A percentile compares a stretch with the other conserved stretches of the same genome.
Evolutionary conservation across 2,888 invertebrate genomes (phyloP).

Genomic region (Drosophila subsilvestris): DNA sequence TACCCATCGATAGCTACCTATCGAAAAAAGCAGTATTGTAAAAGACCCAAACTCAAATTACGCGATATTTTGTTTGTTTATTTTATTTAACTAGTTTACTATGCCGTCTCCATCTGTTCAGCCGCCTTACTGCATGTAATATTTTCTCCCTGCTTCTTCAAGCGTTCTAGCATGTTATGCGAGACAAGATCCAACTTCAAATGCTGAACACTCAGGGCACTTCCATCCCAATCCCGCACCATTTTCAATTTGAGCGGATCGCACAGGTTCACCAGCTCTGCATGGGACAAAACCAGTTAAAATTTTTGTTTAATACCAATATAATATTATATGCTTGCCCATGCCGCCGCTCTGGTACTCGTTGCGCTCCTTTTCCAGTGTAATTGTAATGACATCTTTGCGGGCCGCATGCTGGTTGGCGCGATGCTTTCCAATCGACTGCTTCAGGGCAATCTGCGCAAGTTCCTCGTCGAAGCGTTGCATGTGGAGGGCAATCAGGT

Average conservation of each 20-base stretch:
- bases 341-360: conserved; percentile 92
- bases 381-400: conserved; percentile 91
- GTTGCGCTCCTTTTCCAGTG: conserved; percentile 88
- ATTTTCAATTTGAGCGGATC: conserved; percentile 78
- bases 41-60: background rate
- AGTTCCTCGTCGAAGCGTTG: conserved; percentile 90
- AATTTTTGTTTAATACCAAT: background rate
- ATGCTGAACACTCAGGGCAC: conserved; percentile 83
- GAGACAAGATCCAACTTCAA: conserved; percentile 83
- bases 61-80: background rate
- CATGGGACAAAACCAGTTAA: conserved; percentile 6
- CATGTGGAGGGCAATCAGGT: conserved; percentile 85
- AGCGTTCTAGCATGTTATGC: conserved; percentile 73
- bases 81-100: conserved; percentile 4
- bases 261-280: conserved; percentile 81
- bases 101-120: conserved; percentile 60
- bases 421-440: conserved; percentile 88
- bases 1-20: too few relatives aligned
- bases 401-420: conserved; percentile 92
- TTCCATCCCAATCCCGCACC: conserved; percentile 83
- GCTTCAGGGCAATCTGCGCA: conserved; percentile 91
- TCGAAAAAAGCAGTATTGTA: too few relatives aligned
- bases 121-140: background rate
- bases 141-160: conserved; percentile 54
- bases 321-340: conserved; percentile 84